A percentile compares a stretch with the other conserved stretches of the same genome.
These are phyloP conservation scores for Carcinoscorpius rotundicauda DNA, from an alignment of 1,140 invertebrate species.

Conservation along the genomic window DNA sequence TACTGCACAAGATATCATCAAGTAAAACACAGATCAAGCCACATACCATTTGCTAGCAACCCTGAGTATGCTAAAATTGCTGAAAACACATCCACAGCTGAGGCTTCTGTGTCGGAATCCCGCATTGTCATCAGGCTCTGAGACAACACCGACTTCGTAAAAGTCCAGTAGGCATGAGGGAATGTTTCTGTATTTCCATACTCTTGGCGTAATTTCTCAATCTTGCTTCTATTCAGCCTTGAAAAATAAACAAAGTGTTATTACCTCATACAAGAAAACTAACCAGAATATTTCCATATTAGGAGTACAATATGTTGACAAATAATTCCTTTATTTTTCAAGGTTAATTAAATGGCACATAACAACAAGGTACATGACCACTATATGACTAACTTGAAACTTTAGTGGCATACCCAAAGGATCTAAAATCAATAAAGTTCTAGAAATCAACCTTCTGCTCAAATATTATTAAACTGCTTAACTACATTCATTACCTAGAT, in stretches of 20 bases:
- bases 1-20: too few relatives aligned
- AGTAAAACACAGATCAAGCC: too few relatives aligned
- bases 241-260: slow-evolving; percentile 6
- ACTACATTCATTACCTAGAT: too few relatives aligned
- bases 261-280: too few relatives aligned
- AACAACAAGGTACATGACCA: not conserved
- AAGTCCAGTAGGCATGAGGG: slow-evolving; percentile 77
- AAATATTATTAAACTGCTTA: too few relatives aligned
- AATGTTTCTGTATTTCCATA: slow-evolving; percentile 48
- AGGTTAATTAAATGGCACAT: slow-evolving; percentile 25
- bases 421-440: too few relatives aligned
- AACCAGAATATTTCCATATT: too few relatives aligned
- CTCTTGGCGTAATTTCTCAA: slow-evolving; percentile 50
- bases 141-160: slow-evolving; percentile 61
- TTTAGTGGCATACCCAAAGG: too few relatives aligned
- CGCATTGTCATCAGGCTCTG: slow-evolving; percentile 69
- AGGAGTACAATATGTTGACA: too few relatives aligned
- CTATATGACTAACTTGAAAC: too few relatives aligned
- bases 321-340: too few relatives aligned
- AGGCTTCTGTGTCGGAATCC: slow-evolving; percentile 68
- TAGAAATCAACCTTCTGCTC: too few relatives aligned
- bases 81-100: slow-evolving; percentile 53
- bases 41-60: slow-evolving; percentile 38
- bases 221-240: slow-evolving; percentile 69
- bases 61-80: slow-evolving; percentile 64